phyloP scores from a whole-genome alignment of 2,113 vertebrate species.

The Bubo scandiacus region DNA sequence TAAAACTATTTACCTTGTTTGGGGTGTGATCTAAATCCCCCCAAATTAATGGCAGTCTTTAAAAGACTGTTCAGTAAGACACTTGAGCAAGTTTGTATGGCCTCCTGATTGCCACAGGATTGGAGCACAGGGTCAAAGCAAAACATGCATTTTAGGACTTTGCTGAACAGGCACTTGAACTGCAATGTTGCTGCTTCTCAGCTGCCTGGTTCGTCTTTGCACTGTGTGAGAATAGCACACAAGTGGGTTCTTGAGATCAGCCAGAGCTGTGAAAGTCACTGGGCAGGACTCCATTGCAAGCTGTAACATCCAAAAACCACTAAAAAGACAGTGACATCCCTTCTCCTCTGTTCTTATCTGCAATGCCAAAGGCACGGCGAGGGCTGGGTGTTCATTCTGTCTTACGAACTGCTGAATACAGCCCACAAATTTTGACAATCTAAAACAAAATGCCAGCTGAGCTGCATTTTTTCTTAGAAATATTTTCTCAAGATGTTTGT shows the following conservation, averaged over 20 bases:
- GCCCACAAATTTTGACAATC: background rate
- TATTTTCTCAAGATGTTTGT: background rate
- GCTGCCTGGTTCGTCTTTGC: background rate
- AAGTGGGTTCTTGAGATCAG: background rate
- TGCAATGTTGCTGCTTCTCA: background rate
- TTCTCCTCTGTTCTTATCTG: background rate
- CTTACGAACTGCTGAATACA: rapidly evolving
- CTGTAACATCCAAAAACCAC: background rate
- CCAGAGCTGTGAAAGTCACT: background rate
- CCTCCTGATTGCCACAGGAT: background rate
- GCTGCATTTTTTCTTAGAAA: background rate
- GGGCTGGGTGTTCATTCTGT: background rate
- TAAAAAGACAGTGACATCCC: background rate
- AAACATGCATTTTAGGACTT: background rate
- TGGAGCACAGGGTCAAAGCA: background rate
- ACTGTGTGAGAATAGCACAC: background rate
- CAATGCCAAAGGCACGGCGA: rapidly evolving
- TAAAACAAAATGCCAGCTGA: background rate
- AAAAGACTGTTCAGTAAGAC: background rate
- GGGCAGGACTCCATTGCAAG: background rate
- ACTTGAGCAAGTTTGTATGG: background rate
- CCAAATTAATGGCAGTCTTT: background rate
- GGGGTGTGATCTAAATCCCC: background rate
- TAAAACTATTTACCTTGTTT: background rate
- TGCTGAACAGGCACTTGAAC: background rate